Conservation (phyloP, 2,888 invertebrate species). For the Drosophila silvestris region DNA sequence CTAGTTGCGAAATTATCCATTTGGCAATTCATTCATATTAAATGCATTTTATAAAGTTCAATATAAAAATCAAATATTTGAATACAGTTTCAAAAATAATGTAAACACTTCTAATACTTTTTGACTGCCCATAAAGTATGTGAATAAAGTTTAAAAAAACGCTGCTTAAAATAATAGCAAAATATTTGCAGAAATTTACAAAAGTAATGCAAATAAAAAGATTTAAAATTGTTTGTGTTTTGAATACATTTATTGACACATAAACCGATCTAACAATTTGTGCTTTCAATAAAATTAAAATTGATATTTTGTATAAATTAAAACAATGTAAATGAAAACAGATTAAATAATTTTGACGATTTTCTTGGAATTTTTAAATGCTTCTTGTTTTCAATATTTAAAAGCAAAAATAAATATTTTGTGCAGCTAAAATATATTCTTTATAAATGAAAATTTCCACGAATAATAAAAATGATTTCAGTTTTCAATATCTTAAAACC, state of each 20-base stretch:
- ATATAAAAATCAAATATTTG: not conserved
- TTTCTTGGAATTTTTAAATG: not conserved
- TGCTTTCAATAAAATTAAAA: not conserved
- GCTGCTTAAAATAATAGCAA: not conserved
- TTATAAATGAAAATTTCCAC: not conserved
- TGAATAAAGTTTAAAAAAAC: not conserved
- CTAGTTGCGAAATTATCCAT: not conserved
- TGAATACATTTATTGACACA: not conserved
- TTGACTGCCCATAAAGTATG: not conserved
- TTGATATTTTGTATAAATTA: not conserved
- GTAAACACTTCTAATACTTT: not conserved
- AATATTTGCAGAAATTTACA: not conserved
- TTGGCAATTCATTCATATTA: constrained; percentile 2
- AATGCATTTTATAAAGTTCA: constrained; percentile 2
- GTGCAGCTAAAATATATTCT: not conserved
- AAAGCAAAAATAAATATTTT: not conserved
- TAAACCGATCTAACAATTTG: not conserved
- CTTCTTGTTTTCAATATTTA: not conserved
- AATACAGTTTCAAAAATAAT: not conserved
- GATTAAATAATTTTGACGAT: not conserved
- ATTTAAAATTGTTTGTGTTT: not conserved
- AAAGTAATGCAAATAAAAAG: not conserved
- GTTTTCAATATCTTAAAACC: not conserved
- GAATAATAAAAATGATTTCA: not conserved
- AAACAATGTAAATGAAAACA: not conserved